Evolutionary conservation across 2,113 vertebrate species (phyloP).

Genomic region (Semicossyphus pulcher): DNA sequence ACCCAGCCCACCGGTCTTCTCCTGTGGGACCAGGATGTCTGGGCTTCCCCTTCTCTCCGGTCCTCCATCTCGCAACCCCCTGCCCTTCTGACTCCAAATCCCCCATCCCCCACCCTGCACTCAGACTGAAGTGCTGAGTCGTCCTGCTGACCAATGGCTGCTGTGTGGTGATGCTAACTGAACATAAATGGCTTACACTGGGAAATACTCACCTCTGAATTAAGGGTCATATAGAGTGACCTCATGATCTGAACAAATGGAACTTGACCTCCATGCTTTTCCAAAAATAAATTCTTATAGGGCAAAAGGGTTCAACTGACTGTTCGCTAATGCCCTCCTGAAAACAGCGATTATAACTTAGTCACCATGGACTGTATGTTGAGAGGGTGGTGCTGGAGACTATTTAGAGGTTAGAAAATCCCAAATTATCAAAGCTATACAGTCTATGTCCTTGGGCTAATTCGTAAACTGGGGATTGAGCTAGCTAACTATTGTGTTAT

Average conservation of each 20-base stretch:
- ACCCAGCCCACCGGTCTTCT: constrained; percentile 58
- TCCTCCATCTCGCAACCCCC: constrained; percentile 26
- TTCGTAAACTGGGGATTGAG: not conserved
- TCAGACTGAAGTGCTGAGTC: constrained; percentile 51
- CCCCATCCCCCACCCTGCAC: constrained; percentile 18
- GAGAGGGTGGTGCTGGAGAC: too few relatives aligned
- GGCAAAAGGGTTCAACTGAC: not conserved
- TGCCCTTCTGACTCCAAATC: constrained; percentile 27
- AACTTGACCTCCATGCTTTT: not conserved
- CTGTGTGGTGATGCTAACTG: constrained; percentile 20
- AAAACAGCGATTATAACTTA: not conserved
- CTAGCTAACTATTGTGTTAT: too few relatives aligned
- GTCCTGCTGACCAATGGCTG: constrained; percentile 34
- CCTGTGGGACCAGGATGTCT: constrained; percentile 52
- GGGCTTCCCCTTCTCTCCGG: constrained; percentile 61
- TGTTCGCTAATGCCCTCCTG: not conserved
- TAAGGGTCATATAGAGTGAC: constrained; percentile 6
- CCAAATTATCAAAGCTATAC: not conserved
- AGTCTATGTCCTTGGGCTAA: not conserved
- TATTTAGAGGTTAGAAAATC: too few relatives aligned
- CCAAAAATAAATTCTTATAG: not conserved
- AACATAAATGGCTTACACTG: constrained; percentile 8
- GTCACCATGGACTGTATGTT: too few relatives aligned
- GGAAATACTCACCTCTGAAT: not conserved
- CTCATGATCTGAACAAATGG: not conserved